Base-by-base conservation (phyloP, 2,113 vertebrate species). In the Cygnus atratus region DNA sequence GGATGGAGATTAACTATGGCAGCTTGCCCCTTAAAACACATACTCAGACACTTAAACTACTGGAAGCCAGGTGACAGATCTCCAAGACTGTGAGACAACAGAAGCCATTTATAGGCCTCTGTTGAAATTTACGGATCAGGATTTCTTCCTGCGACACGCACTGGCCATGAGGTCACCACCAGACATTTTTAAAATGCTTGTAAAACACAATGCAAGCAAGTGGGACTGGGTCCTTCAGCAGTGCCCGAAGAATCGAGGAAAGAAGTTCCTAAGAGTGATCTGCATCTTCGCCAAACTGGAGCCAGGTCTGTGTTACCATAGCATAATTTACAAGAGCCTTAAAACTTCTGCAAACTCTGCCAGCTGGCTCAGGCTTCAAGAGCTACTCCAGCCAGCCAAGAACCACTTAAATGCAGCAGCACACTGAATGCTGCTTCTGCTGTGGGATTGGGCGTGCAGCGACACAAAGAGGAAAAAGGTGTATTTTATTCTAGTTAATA, bases 201-300 rank as follows among this genome's bases (percentile, higher is more conserved):
- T 39, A 72, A 13, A 62, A 67, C 28, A 16, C 35, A 43, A 31
- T 1, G 1, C 48, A 37, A 79, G 61, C 52, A 6, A 43, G 26
- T 0, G 1, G 63, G 15, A 67, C 25, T 0, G 0, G 48, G 43
- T 52, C 71, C 71, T 59, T 39, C 29, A 14, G 62, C 46, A 80
- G 84, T 0, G 0, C 66, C 48, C 10, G 0, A 5, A 3, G 33
- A 6, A 7, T 7, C 1, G 7, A 39, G 65, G 50, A 9, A 58
- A 48, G 74, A n/a, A 1, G 1, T n/a, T 65, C 22, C 16, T 37
- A 31, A 2, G 31, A 48, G 55, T 19, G 2, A 29, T 10, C 16
- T 5, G 37, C 0, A 2, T 20, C 73, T 77, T 44, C 31, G 63
- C 55, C 25, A 0, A n/a, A n/a, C 52, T 10, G 22, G 5, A 68